Base-by-base conservation (phyloP, 2,888 invertebrate species). In the Patella depressa region DNA sequence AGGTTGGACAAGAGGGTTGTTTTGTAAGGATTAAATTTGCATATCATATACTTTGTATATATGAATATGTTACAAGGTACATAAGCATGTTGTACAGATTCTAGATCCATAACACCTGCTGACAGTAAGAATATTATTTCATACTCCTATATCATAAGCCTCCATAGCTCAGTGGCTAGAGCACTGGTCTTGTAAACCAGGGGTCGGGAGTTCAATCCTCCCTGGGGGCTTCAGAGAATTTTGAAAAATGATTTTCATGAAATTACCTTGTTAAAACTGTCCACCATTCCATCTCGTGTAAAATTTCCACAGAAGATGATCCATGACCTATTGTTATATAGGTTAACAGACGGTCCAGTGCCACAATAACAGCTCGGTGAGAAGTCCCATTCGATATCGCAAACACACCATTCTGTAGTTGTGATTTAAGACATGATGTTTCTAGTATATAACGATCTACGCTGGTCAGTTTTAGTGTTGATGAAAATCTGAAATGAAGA, bases 141-240 rank as follows among this genome's bases (percentile, higher is more conserved):
- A 24, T n/a, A 54, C n/a, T 3, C 2, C 53, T 15, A 11, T 53
- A 2, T 14, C n/a, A 45, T 34, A 55, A 79, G 88, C 95, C 95
- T 93, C 93, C 93, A 93, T 93, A 93, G 93, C 93, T 93, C 93
- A 93, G 93, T 93, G 93, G 93, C 84, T 89, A 93, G 93, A 93
- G 93, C 93, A 93, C 93, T 93, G 93, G 93, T 93, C 93, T 93
- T 93, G 93, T 93, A 93, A 93, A 93, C 93, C 93, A 93, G 93
- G 93, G 93, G 93, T 93, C 93, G 93, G 93, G 93, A 93, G 93
- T 93, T 93, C 93, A 93, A 93, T 93, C 93, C 93, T 93, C 93
- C 93, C 93, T 93, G 93, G 93, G 93, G 93, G 93, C 93, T 93
- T 73, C 70, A 69, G 45, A 24, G 14, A 65, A 74, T 54, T 53